Conservation (phyloP, 2,888 invertebrate genomes). For the Formica aserva region DNA sequence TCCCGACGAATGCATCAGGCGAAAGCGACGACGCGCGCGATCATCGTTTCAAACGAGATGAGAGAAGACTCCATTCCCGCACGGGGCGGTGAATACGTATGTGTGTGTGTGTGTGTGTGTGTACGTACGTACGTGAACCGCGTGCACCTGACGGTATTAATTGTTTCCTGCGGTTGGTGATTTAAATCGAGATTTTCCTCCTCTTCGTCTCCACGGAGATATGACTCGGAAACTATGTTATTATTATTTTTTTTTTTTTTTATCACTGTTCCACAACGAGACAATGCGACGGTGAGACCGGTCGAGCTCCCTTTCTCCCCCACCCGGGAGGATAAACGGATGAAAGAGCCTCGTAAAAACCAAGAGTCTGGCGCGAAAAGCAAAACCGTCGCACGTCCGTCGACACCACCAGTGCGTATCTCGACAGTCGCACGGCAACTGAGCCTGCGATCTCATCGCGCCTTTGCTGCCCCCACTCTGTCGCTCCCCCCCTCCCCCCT, state of each 20-base stretch:
- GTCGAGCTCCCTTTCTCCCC: background rate
- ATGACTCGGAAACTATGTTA: background rate
- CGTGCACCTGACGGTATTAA: conserved; percentile 52
- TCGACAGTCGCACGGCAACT: conserved; percentile 86
- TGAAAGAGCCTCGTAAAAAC: background rate
- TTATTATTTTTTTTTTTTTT: background rate
- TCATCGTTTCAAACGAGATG: conserved; percentile 46
- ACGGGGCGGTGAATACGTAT: conserved; percentile 7
- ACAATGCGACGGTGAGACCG: no score
- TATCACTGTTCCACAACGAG: background rate
- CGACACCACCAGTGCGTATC: conserved; percentile 75
- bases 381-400: conserved; percentile 20
- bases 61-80: conserved; percentile 24
- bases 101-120: background rate
- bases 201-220: background rate
- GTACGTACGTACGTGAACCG: background rate
- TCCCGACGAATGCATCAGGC: conserved; percentile 25
- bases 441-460: conserved; percentile 83
- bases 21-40: conserved; percentile 45
- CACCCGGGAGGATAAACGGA: background rate
- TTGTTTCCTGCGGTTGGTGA: conserved; percentile 40
- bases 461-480: conserved; percentile 77
- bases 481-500: background rate
- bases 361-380: conserved; percentile 34
- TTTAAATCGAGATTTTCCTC: conserved; percentile 44